Base-by-base conservation (phyloP, 2,888 invertebrate genomes). In the Harpagoxenus sublaevis region DNA sequence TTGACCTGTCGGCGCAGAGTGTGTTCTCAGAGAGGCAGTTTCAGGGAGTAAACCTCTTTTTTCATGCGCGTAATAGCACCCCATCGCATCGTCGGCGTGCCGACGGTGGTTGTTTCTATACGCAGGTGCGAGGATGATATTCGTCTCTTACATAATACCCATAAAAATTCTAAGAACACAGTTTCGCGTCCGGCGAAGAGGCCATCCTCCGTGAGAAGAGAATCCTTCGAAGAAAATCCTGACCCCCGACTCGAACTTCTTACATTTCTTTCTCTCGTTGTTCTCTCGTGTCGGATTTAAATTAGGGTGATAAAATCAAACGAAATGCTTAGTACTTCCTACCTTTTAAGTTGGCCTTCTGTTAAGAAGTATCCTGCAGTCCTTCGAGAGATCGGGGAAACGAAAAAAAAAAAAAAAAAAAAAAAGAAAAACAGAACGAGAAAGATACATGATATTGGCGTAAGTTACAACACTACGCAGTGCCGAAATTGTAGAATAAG, bases 121-220 rank as follows among this genome's bases (percentile, higher is more conserved):
- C 57, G 42, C 42, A 73, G n/a, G 62, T 63, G 63, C 48, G 51
- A 63, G 60, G 23, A 63, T 10, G 81, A 79, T 57, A 75, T 3
- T 51, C 51, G 74, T 73, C 63, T 51, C 35, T 18, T 74, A 53
- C 45, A 65, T 62, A 86, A 74, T 74, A 65, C 82, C 75, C 55
- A 77, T 89, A 89, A 88, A 89, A 89, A 79, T 83, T 89, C 82
- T 86, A 86, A 89, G 39, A 88, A 84, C 88, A 74, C 88, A 74
- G 82, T 71, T 81, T 65, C 70, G 68, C 28, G 23, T 86, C 63
- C 45, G 55, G 42, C 51, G 66, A 87, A 85, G 85, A 74, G 68
- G 53, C 45, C 75, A 68, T 70, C 45, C 42, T 66, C 65, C 53
- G 60, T 60, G 53, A 28, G 78, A 71, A 77, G 63, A 42, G 78